These are phyloP conservation scores for Mimachlamys varia DNA, from an alignment of 2,888 invertebrate genomes.

Conservation along the genomic window DNA sequence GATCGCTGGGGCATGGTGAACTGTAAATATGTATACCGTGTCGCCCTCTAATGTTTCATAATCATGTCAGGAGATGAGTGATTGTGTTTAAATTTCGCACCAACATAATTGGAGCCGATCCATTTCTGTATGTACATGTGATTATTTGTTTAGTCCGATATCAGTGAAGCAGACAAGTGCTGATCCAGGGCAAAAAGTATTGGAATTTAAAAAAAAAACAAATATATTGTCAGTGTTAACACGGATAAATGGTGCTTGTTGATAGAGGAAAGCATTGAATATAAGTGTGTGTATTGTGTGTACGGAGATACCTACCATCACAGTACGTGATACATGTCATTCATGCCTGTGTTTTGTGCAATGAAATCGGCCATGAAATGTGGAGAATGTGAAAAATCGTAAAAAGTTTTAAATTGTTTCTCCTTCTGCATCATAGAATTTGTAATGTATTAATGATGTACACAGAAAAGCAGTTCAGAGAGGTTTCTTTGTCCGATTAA, in stretches of 20 bases:
- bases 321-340: background rate
- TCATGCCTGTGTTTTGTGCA: background rate
- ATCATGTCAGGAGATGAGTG: slow-evolving; percentile 9
- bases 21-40: background rate
- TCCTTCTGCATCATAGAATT: background rate
- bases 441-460: background rate
- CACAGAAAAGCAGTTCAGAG: background rate
- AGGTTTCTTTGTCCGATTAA: background rate
- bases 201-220: background rate
- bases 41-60: slow-evolving; percentile 5
- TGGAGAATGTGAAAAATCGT: slow-evolving; percentile 29
- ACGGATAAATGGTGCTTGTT: background rate
- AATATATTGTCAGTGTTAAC: background rate
- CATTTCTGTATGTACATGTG: background rate
- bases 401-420: background rate
- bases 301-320: background rate
- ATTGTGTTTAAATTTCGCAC: slow-evolving; percentile 23
- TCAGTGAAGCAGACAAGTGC: background rate
- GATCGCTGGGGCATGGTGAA: slow-evolving; percentile 12
- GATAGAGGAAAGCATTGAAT: background rate
- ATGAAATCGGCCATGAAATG: background rate
- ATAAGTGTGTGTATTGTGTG: slow-evolving; percentile 6
- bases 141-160: background rate
- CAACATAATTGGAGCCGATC: background rate
- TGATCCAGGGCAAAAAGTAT: background rate